phyloP scores from a whole-genome alignment of 2,797 vertebrate genomes.

The Melanotaenia maccullochi region DNA sequence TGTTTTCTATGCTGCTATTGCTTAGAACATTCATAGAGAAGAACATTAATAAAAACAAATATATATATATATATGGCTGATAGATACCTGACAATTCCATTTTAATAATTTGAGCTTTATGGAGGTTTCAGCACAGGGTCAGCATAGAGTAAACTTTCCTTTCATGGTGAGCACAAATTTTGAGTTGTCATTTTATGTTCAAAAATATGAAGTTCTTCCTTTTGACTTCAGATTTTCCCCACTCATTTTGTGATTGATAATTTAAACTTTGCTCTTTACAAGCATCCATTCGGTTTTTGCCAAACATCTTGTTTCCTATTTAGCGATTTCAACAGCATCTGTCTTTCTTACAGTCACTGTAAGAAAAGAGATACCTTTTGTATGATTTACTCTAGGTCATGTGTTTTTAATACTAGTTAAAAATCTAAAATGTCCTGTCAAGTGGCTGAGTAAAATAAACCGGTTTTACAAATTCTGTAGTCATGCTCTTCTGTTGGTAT shows the following conservation, averaged over 20 bases:
- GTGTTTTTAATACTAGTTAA: not conserved
- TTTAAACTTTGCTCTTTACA: conserved; percentile 14
- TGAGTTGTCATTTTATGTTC: not conserved
- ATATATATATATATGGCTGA: too few relatives aligned
- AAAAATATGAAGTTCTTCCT: not conserved
- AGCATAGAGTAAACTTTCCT: conserved; percentile 14
- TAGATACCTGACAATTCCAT: too few relatives aligned
- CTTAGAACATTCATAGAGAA: too few relatives aligned
- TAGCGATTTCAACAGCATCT: conserved; percentile 11
- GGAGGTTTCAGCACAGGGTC: conserved; percentile 6
- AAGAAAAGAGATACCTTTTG: not conserved
- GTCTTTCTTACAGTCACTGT: not conserved
- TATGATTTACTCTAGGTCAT: not conserved
- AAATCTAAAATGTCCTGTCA: not conserved
- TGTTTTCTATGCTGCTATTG: too few relatives aligned
- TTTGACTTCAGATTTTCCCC: conserved; percentile 4
- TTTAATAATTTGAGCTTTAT: too few relatives aligned
- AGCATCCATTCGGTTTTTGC: conserved; percentile 14
- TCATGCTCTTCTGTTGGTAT: not conserved
- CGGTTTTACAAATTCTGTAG: not conserved
- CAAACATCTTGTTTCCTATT: not conserved
- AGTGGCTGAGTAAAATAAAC: not conserved
- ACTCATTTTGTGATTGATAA: conserved; percentile 39
- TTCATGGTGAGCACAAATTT: not conserved
- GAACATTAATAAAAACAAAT: too few relatives aligned